Percentiles rank a stretch among this genome's conserved stretches.
These are phyloP conservation scores for Melanogrammus aeglefinus DNA, from an alignment of 2,797 vertebrate genomes.

Conservation along the genomic window DNA sequence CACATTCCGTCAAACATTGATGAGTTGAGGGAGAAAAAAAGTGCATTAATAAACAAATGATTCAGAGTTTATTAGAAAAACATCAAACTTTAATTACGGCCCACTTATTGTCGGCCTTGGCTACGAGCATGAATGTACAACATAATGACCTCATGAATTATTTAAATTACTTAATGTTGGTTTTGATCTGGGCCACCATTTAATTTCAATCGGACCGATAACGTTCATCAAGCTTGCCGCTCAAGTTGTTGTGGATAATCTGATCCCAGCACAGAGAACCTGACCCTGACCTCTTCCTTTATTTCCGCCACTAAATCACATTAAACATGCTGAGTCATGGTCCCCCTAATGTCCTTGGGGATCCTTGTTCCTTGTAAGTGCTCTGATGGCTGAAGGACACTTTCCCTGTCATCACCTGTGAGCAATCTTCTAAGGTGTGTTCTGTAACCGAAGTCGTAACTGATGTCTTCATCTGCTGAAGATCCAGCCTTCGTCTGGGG, in stretches of 20 bases:
- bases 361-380: conserved; percentile 15
- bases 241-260: conserved; percentile 21
- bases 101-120: background rate
- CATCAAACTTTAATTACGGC: background rate
- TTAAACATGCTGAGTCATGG: conserved; percentile 45
- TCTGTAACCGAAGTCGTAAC: background rate
- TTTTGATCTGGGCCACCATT: background rate
- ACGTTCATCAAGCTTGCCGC: background rate
- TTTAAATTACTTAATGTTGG: background rate
- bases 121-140: background rate
- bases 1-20: background rate
- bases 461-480: background rate
- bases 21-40: background rate
- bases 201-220: background rate
- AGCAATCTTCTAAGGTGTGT: background rate
- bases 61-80: background rate
- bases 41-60: background rate
- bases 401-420: background rate
- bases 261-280: background rate
- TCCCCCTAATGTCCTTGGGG: conserved; percentile 15
- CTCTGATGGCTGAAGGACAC: background rate
- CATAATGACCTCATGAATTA: background rate
- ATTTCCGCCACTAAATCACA: conserved; percentile 16
- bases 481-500: background rate
- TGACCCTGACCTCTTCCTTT: conserved; percentile 7